Evolutionary conservation across 2,888 invertebrate species (phyloP).

Genomic region (Endotricha flammealis): DNA sequence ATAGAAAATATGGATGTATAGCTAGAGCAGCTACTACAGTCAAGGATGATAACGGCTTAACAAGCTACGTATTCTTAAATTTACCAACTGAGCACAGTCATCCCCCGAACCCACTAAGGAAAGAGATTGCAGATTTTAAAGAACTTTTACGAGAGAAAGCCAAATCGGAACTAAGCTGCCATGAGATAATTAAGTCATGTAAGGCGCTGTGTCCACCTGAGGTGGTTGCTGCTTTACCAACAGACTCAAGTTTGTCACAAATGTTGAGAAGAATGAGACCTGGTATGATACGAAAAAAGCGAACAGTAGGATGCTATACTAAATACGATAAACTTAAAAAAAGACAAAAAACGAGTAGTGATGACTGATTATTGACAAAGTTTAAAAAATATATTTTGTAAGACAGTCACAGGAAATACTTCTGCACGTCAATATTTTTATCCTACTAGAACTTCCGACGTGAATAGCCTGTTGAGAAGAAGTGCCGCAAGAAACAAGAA

Average conservation of each 20-base stretch:
- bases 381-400: too few relatives aligned
- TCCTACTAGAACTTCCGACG: too few relatives aligned
- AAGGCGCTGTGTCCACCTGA: neutral
- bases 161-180: neutral
- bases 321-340: too few relatives aligned
- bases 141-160: neutral
- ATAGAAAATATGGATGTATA: neutral
- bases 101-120: neutral
- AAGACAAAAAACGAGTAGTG: too few relatives aligned
- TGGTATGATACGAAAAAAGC: too few relatives aligned
- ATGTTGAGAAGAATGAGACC: neutral
- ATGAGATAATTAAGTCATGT: neutral
- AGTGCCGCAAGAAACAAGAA: too few relatives aligned
- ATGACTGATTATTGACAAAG: too few relatives aligned
- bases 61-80: neutral
- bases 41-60: neutral
- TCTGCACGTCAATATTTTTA: too few relatives aligned
- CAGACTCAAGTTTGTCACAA: neutral
- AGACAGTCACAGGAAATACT: too few relatives aligned
- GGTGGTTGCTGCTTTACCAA: neutral
- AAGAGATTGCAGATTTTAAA: neutral
- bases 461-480: too few relatives aligned
- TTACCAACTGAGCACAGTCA: constrained; percentile 1
- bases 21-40: neutral
- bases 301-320: too few relatives aligned